phyloP scores from a whole-genome alignment of 2,888 invertebrate genomes.

The Epinotia brunnichana region DNA sequence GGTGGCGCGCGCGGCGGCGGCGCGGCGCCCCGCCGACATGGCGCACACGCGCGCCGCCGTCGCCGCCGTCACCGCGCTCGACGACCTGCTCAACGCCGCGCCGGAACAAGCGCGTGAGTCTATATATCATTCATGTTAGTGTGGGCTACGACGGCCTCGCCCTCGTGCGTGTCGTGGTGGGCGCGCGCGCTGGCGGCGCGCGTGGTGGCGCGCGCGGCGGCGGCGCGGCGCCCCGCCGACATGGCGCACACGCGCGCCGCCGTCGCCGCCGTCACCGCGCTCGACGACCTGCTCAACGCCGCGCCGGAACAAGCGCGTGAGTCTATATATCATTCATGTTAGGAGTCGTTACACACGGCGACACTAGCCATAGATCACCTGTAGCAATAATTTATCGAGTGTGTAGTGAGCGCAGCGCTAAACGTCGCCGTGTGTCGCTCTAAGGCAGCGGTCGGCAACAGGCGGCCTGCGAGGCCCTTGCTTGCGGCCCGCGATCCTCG shows the following conservation, averaged over 20 bases:
- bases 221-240: conserved; percentile 59
- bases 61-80: conserved; percentile 60
- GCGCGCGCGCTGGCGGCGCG: conserved; percentile 73
- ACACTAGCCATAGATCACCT: too few relatives aligned
- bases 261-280: conserved; percentile 55
- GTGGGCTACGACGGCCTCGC: conserved; percentile 49
- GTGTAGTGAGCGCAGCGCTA: too few relatives aligned
- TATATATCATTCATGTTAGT: background rate
- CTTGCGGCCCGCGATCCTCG: too few relatives aligned
- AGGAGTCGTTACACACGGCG: background rate
- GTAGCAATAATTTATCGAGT: too few relatives aligned
- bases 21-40: conserved; percentile 59
- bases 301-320: conserved; percentile 68
- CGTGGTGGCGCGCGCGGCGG: conserved; percentile 67
- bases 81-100: conserved; percentile 69
- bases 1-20: conserved; percentile 65
- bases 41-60: conserved; percentile 63
- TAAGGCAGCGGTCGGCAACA: too few relatives aligned
- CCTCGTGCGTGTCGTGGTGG: conserved; percentile 69
- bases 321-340: background rate
- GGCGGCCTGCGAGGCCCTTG: too few relatives aligned
- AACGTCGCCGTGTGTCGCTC: too few relatives aligned
- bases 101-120: conserved; percentile 64
- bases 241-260: conserved; percentile 64
- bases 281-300: conserved; percentile 69